These are phyloP conservation scores for Amblyopsis hoosieri DNA, from an alignment of 2,797 vertebrate genomes.

Conservation along the genomic window DNA sequence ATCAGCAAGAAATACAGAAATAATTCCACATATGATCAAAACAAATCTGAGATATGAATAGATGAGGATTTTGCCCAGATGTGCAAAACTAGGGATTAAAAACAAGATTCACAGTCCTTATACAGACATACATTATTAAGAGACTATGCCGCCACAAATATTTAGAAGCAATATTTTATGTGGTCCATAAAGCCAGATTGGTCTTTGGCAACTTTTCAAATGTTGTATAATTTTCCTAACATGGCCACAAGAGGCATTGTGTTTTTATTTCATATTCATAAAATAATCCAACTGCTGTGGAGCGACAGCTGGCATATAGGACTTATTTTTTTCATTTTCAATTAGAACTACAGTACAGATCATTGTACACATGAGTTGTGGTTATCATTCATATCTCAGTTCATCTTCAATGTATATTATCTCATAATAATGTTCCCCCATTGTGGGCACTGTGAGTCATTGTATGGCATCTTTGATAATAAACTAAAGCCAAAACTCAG, in stretches of 20 bases:
- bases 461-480: slow-evolving; percentile 25
- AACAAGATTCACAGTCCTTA: slow-evolving; percentile 32
- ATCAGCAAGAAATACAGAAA: slow-evolving; percentile 49
- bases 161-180: slow-evolving; percentile 43
- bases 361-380: neutral
- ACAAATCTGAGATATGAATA: slow-evolving; percentile 28
- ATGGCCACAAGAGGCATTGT: slow-evolving; percentile 17
- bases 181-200: slow-evolving; percentile 23
- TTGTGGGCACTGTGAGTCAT: slow-evolving; percentile 25
- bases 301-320: neutral
- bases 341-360: neutral
- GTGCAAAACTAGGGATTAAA: slow-evolving; percentile 12
- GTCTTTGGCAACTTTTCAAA: slow-evolving; percentile 37
- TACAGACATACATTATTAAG: slow-evolving; percentile 20
- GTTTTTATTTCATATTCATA: slow-evolving; percentile 23
- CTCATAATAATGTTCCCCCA: slow-evolving; percentile 13
- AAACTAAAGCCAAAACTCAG: slow-evolving; percentile 25
- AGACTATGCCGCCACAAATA: slow-evolving; percentile 46
- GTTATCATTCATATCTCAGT: slow-evolving; percentile 9
- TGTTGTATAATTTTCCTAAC: slow-evolving; percentile 4
- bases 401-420: slow-evolving; percentile 34
- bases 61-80: slow-evolving; percentile 27
- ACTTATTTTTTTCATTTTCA: slow-evolving; percentile 16
- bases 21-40: slow-evolving; percentile 9
- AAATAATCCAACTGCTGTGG: slow-evolving; percentile 12